Conservation (phyloP, 1,140 invertebrate genomes). For the Aphaenogaster ashmeadi region DNA sequence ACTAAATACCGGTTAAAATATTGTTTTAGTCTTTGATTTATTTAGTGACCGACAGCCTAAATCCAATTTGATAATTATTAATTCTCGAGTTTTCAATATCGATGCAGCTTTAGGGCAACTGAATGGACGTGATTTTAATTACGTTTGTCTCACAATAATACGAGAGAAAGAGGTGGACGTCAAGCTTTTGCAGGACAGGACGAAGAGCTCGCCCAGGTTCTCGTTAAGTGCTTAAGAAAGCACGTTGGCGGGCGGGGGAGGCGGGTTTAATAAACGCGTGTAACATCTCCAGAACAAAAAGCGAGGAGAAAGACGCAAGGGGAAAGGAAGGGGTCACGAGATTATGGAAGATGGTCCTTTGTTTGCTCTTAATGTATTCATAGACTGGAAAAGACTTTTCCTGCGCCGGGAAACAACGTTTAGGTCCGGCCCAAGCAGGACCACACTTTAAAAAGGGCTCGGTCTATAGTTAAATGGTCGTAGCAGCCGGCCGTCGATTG, state of each 20-base stretch:
- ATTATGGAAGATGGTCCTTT: constrained; percentile 75
- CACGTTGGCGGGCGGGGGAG: constrained; percentile 51
- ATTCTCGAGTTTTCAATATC: neutral
- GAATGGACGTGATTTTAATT: constrained; percentile 71
- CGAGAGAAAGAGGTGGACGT: constrained; percentile 24
- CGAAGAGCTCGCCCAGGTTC: constrained; percentile 46
- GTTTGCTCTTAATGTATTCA: constrained; percentile 85
- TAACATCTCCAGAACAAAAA: constrained; percentile 47
- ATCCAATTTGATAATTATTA: neutral
- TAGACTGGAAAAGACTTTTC: constrained; percentile 81
- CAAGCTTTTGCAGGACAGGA: constrained; percentile 70
- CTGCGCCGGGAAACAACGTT: constrained; percentile 23
- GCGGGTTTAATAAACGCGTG: constrained; percentile 76
- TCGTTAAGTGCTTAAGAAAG: constrained; percentile 80
- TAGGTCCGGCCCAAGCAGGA: neutral
- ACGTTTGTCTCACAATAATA: constrained; percentile 53
- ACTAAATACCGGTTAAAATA: neutral
- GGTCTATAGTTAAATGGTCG: neutral
- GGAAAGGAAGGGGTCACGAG: constrained; percentile 3
- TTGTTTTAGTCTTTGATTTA: neutral
- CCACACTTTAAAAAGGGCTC: neutral
- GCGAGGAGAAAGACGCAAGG: neutral
- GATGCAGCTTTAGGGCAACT: neutral
- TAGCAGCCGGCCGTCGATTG: neutral
- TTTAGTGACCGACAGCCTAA: neutral